phyloP scores from a whole-genome alignment of 2,113 vertebrate genomes.

The Tenebrosternarchus preto region DNA sequence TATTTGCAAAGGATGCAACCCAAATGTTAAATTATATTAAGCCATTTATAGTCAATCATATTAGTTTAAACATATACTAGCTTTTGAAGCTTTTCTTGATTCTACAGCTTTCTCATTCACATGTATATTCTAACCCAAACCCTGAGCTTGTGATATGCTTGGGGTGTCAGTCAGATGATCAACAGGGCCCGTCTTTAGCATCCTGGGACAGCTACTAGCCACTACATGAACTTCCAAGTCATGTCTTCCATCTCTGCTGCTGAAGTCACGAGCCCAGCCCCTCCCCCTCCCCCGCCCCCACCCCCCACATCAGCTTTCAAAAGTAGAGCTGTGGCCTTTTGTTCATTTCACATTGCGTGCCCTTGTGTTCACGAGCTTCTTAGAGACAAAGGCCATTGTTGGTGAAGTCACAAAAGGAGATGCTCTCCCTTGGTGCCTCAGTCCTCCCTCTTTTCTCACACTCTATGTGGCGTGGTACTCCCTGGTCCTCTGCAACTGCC shows the following conservation, averaged over 20 bases:
- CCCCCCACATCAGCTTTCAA: conserved; percentile 39
- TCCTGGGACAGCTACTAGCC: background rate
- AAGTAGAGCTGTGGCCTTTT: conserved; percentile 69
- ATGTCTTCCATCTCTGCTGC: conserved; percentile 46
- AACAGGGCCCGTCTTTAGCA: background rate
- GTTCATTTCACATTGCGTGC: conserved; percentile 77
- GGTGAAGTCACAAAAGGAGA: conserved; percentile 74
- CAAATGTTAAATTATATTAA: no score
- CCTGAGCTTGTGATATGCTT: background rate
- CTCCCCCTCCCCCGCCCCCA: no score
- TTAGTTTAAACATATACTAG: background rate
- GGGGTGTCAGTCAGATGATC: background rate
- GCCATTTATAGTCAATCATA: background rate
- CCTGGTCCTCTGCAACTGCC: conserved; percentile 27
- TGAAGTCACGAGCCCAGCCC: conserved; percentile 46
- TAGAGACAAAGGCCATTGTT: conserved; percentile 76
- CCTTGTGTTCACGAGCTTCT: conserved; percentile 71
- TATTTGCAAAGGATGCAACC: no score
- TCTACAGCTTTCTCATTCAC: no score
- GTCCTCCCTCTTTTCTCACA: conserved; percentile 73
- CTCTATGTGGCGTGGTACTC: conserved; percentile 60
- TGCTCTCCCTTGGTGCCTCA: conserved; percentile 61
- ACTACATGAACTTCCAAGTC: conserved; percentile 46
- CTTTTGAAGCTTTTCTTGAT: no score
- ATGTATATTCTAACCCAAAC: background rate